Conservation (phyloP, 2,113 vertebrate species). For the Caretta caretta region DNA sequence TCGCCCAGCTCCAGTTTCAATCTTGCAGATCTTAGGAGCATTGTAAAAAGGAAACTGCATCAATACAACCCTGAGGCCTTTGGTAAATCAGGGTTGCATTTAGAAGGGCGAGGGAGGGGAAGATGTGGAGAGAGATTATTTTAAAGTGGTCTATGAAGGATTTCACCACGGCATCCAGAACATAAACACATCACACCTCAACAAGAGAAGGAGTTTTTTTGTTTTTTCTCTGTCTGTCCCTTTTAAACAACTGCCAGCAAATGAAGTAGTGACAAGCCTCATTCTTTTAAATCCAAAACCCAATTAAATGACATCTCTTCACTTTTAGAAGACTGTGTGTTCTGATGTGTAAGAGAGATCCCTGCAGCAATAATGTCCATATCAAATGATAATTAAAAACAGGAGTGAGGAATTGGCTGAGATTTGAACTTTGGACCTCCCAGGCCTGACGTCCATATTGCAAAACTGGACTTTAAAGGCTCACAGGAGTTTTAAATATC, state of each 20-base stretch:
- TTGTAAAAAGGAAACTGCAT: slow-evolving; percentile 1
- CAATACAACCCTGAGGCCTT: background rate
- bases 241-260: slow-evolving; percentile 49
- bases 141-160: background rate
- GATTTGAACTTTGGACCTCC: slow-evolving; percentile 59
- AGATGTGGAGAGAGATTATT: background rate
- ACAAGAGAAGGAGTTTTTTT: slow-evolving; percentile 14
- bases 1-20: background rate
- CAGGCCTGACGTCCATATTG: slow-evolving; percentile 58
- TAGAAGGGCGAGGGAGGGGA: background rate
- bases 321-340: slow-evolving; percentile 52
- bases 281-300: slow-evolving; percentile 37
- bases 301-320: slow-evolving; percentile 21
- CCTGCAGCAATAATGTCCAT: slow-evolving; percentile 55
- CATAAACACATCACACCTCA: background rate
- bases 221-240: slow-evolving; percentile 23
- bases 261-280: slow-evolving; percentile 41
- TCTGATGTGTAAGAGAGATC: slow-evolving; percentile 58
- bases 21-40: background rate
- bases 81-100: background rate
- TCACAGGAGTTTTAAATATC: slow-evolving; percentile 70
- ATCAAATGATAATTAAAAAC: slow-evolving; percentile 71
- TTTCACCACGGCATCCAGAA: slow-evolving; percentile 20
- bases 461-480: slow-evolving; percentile 70
- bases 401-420: slow-evolving; percentile 54